These are phyloP conservation scores for Diadophis punctatus DNA, from an alignment of 2,113 vertebrate species.

Conservation along the genomic window DNA sequence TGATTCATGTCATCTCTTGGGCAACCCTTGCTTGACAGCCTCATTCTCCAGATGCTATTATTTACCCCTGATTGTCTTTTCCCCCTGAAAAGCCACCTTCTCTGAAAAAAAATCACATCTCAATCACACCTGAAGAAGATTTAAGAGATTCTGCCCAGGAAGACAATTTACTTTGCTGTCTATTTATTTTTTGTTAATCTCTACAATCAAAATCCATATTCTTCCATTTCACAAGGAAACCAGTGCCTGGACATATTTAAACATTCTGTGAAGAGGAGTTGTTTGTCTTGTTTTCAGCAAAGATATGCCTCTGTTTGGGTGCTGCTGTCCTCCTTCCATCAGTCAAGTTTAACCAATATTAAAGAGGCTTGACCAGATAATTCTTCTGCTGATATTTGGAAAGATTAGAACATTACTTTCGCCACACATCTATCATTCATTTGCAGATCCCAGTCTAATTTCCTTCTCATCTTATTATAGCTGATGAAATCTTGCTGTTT, in stretches of 20 bases:
- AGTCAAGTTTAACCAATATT: not conserved
- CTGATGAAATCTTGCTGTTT: not conserved
- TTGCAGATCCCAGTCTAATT: not conserved
- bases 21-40: not conserved
- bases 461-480: not conserved
- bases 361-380: not conserved
- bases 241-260: not conserved
- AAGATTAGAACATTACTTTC: not conserved
- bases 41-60: conserved; percentile 8
- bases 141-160: not conserved
- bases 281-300: not conserved
- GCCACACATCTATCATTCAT: not conserved
- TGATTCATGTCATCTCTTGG: not conserved
- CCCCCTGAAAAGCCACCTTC: not conserved
- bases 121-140: not conserved
- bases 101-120: not conserved
- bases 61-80: not conserved
- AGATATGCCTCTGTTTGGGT: too few relatives aligned
- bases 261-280: not conserved
- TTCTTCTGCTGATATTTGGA: not conserved
- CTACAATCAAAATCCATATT: not conserved
- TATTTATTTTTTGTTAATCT: not conserved
- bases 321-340: not conserved
- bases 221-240: not conserved
- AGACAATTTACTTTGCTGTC: not conserved